Conservation (phyloP, 1,140 invertebrate genomes). For the Aphidius ervi region DNA sequence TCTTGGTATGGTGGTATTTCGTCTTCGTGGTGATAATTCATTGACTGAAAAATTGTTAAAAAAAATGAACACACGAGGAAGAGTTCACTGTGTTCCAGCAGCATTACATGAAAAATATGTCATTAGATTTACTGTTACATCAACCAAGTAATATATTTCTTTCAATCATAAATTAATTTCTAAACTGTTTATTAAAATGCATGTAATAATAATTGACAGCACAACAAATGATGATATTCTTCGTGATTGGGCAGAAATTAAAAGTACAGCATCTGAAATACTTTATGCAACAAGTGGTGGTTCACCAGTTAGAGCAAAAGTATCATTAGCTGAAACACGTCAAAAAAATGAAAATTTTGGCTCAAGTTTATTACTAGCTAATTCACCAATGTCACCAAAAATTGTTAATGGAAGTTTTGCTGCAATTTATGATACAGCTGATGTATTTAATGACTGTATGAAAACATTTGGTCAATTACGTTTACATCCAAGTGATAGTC, state of each 20-base stretch:
- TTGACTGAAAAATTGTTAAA: slow-evolving; percentile 82
- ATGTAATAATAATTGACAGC: slow-evolving; percentile 26
- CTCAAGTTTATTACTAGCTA: slow-evolving; percentile 86
- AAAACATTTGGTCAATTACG: slow-evolving; percentile 67
- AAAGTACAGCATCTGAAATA: slow-evolving; percentile 71
- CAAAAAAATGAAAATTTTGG: slow-evolving; percentile 83
- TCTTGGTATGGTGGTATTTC: slow-evolving; percentile 91
- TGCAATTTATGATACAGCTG: slow-evolving; percentile 87
- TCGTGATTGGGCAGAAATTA: slow-evolving; percentile 87
- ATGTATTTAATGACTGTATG: slow-evolving; percentile 75
- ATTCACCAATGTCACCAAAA: slow-evolving; percentile 95
- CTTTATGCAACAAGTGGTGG: slow-evolving; percentile 55
- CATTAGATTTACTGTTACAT: slow-evolving; percentile 88
- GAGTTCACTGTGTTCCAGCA: slow-evolving; percentile 90
- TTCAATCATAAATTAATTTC: not conserved
- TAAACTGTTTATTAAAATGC: not conserved
- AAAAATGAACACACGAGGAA: slow-evolving; percentile 77
- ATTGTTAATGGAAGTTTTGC: slow-evolving; percentile 95
- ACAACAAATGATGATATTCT: slow-evolving; percentile 87
- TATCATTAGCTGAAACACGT: slow-evolving; percentile 76
- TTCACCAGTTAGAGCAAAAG: slow-evolving; percentile 56
- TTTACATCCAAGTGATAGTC: slow-evolving; percentile 70
- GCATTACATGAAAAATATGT: slow-evolving; percentile 87
- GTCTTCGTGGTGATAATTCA: slow-evolving; percentile 79
- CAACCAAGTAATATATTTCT: slow-evolving; percentile 56